Base-by-base conservation (phyloP, 2,113 vertebrate genomes). In the Pyxicephalus adspersus region DNA sequence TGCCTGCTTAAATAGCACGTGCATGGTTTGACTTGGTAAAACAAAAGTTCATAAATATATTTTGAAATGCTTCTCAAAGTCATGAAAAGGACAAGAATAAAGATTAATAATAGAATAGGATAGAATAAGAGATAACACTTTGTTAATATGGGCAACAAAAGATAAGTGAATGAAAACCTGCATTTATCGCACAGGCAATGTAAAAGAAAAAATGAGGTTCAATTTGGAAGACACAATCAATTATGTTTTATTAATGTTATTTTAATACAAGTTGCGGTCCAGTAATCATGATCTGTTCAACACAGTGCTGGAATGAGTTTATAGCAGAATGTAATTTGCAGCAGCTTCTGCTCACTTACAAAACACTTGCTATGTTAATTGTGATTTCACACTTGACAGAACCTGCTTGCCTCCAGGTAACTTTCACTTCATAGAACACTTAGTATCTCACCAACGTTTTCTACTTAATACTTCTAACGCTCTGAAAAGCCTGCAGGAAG, bases 321-420 rank as follows among this genome's bases (percentile, higher is more conserved):
- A 92, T 91, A 87, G 88, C 82, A 84, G 87, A 84, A 88, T 87
- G 89, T 88, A 90, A 92, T 92, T 90, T 89, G 90, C 84, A 86
- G 84, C 86, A 31, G 26, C 83, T 88, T 90, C 86, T 68, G 83
- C 88, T 92, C 87, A 83, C 90, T 92, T 90, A 83, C 85, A 84
- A 90, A 93, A 90, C 89, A 86, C 87, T 91, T 90, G 90, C 87
- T 92, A 87, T 0, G 83, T 91, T 93, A 90, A 92, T 89, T 92
- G 90, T 90, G 89, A 92, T 93, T 92, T 94, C 89, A 91, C 86
- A 87, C 87, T 89, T 89, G 3, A 0, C 60, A 89, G 87, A 87
- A 78, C 83, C 77, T 75, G 83, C 19, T 83, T 85, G 89, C 88
- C 87, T 87, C 74, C 66, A 91, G 91, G 85, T 76, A 86, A 83